Evolutionary conservation across 2,888 invertebrate genomes (phyloP).

Genomic region (Rhimphoctona megacephalus): DNA sequence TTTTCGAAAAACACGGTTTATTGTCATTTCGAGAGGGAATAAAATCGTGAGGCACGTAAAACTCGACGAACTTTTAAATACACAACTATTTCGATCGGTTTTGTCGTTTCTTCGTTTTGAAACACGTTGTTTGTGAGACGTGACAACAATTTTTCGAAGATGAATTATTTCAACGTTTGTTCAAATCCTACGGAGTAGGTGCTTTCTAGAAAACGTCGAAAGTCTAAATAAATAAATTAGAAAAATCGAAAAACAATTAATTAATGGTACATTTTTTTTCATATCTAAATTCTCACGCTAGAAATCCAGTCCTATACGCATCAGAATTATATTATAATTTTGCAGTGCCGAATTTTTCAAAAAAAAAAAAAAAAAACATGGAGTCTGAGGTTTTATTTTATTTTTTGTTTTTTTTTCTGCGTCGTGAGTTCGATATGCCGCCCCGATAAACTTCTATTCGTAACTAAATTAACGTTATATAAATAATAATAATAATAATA

Average conservation of each 20-base stretch:
- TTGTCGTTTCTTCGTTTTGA: constrained; percentile 4
- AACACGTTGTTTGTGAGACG: constrained; percentile 25
- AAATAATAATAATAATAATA: constrained; percentile 66
- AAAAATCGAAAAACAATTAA: constrained; percentile 33
- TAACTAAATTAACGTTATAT: constrained; percentile 56
- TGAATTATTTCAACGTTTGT: constrained; percentile 11
- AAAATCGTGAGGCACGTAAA: constrained; percentile 8
- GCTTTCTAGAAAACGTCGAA: constrained; percentile 17
- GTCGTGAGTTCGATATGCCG: constrained; percentile 38
- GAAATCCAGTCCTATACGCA: constrained; percentile 52
- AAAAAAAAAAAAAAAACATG: background rate
- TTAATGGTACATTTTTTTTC: constrained; percentile 29
- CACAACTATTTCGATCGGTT: constrained; percentile 15
- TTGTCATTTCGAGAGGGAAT: constrained; percentile 9
- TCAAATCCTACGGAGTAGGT: background rate
- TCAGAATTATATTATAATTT: constrained; percentile 47
- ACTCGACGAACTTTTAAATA: constrained; percentile 12
- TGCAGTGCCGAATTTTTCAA: constrained; percentile 51
- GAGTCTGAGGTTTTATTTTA: background rate
- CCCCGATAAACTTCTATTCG: constrained; percentile 35
- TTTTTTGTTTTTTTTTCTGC: constrained; percentile 17
- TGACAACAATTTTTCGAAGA: constrained; percentile 15
- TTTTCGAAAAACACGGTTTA: background rate
- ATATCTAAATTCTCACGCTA: constrained; percentile 56
- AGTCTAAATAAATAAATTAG: constrained; percentile 61